Conservation (phyloP, 2,888 invertebrate species). For the Polydrusus pterygomalis region DNA sequence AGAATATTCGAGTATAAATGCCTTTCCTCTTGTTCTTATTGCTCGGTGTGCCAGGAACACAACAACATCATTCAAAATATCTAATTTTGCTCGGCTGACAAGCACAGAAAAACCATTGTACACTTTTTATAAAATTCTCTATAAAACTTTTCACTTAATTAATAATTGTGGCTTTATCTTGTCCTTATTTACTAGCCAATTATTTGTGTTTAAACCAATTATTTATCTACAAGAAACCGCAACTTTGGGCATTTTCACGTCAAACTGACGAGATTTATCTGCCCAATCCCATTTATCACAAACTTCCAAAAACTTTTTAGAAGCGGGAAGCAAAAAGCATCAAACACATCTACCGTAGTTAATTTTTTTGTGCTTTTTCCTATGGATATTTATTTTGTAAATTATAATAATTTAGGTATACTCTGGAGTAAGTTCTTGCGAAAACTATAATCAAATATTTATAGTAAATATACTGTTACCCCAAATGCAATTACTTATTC, state of each 20-base stretch:
- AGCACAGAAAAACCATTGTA: too few species aligned
- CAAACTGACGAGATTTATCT: slow-evolving; percentile 17
- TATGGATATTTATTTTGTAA: background rate
- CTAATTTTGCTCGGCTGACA: too few species aligned
- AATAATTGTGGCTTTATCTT: slow-evolving; percentile 1
- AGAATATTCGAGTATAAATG: too few species aligned
- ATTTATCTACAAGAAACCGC: slow-evolving; percentile 8
- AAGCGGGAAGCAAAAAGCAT: slow-evolving; percentile 2
- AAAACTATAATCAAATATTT: too few species aligned
- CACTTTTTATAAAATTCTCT: background rate
- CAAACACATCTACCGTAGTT: background rate
- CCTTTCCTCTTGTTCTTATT: too few species aligned
- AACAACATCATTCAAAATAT: too few species aligned
- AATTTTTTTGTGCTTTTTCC: background rate
- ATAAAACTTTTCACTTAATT: background rate
- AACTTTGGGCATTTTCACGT: background rate
- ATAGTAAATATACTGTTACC: too few species aligned
- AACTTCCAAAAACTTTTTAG: slow-evolving; percentile 5
- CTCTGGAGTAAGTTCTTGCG: too few species aligned
- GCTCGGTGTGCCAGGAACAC: too few species aligned
- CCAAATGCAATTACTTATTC: too few species aligned
- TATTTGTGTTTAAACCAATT: slow-evolving; percentile 13
- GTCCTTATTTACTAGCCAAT: background rate
- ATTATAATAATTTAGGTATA: background rate
- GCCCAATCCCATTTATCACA: background rate